These are phyloP conservation scores for Holothuria scabra DNA, from an alignment of 53 echinoderm and acorn worm species.

Conservation along the genomic window DNA sequence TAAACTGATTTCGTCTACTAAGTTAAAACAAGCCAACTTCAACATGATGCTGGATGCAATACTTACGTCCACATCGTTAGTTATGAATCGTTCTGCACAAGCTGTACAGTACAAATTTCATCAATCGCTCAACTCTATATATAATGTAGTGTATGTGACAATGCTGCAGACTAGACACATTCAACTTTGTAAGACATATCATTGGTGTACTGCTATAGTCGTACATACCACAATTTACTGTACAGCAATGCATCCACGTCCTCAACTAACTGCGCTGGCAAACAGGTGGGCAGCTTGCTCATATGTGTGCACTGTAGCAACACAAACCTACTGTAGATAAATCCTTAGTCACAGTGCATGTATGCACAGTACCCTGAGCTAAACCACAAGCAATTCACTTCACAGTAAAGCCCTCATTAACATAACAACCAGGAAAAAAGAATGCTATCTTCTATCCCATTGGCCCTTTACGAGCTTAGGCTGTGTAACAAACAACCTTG, in stretches of 20 bases:
- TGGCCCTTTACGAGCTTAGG: conserved; percentile 36
- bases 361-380: background rate
- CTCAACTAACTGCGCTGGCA: conserved; percentile 1
- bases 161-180: no score
- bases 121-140: no score
- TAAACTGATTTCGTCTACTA: no score
- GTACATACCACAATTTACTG: background rate
- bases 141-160: no score
- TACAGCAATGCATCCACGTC: background rate
- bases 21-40: no score
- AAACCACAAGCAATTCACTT: conserved; percentile 42
- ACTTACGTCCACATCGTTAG: no score
- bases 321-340: background rate
- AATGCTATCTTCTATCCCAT: conserved; percentile 41
- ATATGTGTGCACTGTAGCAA: no score
- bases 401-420: conserved; percentile 42
- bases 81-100: no score
- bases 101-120: no score
- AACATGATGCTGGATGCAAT: no score
- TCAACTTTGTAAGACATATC: no score
- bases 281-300: conserved; percentile 28
- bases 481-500: conserved; percentile 45
- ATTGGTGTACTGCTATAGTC: no score
- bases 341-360: conserved; percentile 14
- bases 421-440: conserved; percentile 39